Percentiles rank a stretch among this genome's conserved stretches.
phyloP scores from a whole-genome alignment of 2,888 invertebrate species.

The Erebia palarica region DNA sequence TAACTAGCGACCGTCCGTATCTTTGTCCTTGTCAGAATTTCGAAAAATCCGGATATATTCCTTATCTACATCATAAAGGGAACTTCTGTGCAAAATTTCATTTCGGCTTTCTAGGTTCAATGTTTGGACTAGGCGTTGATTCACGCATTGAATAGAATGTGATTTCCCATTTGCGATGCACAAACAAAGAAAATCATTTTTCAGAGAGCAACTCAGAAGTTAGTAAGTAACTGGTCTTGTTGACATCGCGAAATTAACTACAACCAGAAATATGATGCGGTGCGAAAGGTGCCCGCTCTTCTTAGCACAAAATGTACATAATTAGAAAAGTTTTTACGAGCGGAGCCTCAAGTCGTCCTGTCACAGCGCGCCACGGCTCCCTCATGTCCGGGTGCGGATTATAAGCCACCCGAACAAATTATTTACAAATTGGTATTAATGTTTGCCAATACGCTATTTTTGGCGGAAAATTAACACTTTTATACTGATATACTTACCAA shows the following conservation, averaged over 20 bases:
- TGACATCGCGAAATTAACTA: constrained; percentile 72
- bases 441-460: constrained; percentile 39
- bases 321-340: constrained; percentile 82
- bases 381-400: constrained; percentile 70
- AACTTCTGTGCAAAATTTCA: too few species aligned
- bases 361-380: constrained; percentile 68
- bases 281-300: constrained; percentile 60
- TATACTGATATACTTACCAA: too few species aligned
- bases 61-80: too few species aligned
- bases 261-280: constrained; percentile 66
- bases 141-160: too few species aligned
- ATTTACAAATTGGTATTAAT: constrained; percentile 68
- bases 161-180: constrained; percentile 17
- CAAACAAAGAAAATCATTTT: constrained; percentile 14
- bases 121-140: too few species aligned
- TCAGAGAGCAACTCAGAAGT: constrained; percentile 12
- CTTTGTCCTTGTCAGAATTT: too few species aligned
- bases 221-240: constrained; percentile 39
- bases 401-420: constrained; percentile 73
- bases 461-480: background rate
- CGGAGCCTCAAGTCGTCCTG: constrained; percentile 68
- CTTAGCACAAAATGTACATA: constrained; percentile 80
- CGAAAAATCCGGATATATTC: too few species aligned
- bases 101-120: too few species aligned
- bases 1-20: background rate